A percentile compares a stretch with the other conserved stretches of the same genome.
phyloP scores from a whole-genome alignment of 1,140 invertebrate genomes.

The Neoseiulus cucumeris region DNA sequence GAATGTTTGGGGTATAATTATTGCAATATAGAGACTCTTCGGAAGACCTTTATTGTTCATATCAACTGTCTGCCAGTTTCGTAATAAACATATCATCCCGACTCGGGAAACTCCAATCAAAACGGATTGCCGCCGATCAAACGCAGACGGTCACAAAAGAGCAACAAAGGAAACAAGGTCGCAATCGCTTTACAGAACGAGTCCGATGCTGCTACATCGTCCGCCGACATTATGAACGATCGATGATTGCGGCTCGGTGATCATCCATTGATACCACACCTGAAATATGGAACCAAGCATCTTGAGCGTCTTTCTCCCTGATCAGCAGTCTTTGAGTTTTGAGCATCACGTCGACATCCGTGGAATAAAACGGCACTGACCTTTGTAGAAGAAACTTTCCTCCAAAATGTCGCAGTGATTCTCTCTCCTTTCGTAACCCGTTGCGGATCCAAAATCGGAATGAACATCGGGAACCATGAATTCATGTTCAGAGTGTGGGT shows the following conservation, averaged over 20 bases:
- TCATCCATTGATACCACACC: conserved; percentile 92
- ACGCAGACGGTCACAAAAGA: too few relatives aligned
- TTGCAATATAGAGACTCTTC: too few relatives aligned
- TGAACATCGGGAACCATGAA: conserved; percentile 5
- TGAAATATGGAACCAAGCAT: conserved; percentile 22
- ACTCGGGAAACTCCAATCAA: too few relatives aligned
- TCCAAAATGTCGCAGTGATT: background rate
- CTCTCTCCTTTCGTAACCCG: background rate
- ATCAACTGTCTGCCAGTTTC: too few relatives aligned
- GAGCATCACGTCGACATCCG: too few relatives aligned
- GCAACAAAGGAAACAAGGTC: too few relatives aligned
- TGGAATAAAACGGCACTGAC: background rate
- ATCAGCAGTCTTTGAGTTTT: too few relatives aligned
- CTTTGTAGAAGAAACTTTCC: background rate
- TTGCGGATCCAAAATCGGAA: background rate
- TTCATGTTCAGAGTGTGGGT: background rate
- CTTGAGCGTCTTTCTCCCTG: too few relatives aligned
- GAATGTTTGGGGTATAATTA: too few relatives aligned
- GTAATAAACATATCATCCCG: too few relatives aligned
- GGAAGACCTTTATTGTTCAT: too few relatives aligned
- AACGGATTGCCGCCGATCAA: too few relatives aligned
- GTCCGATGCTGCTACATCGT: conserved; percentile 46
- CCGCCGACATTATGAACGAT: conserved; percentile 61
- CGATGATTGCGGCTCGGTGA: conserved; percentile 41
- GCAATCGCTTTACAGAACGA: conserved; percentile 16